These are phyloP conservation scores for Heliocidaris tuberculata DNA, from an alignment of 35 echinoderm and acorn worm genomes.

Conservation along the genomic window DNA sequence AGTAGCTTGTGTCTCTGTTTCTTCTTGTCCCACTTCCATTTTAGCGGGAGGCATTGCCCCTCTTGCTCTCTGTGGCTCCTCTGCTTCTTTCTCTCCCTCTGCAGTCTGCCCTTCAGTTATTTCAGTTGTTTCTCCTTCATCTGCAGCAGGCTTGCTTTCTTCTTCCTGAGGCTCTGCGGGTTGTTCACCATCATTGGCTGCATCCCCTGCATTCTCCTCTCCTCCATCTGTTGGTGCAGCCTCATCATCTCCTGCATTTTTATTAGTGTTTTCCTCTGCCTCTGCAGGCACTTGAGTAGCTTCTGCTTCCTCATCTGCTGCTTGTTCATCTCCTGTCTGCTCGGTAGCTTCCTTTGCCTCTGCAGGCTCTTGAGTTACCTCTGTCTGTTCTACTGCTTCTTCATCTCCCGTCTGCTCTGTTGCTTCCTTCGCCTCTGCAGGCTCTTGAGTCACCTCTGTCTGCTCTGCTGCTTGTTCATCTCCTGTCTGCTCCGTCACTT, in stretches of 20 bases:
- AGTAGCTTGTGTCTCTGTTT: background rate
- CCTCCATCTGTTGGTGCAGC: background rate
- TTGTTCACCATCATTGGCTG: background rate
- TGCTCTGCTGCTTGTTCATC: background rate
- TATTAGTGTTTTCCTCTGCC: background rate
- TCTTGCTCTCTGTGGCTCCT: background rate
- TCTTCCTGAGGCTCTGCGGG: background rate
- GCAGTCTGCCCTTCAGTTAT: background rate
- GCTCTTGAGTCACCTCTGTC: background rate
- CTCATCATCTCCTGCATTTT: background rate
- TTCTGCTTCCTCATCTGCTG: background rate
- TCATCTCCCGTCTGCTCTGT: too few species aligned
- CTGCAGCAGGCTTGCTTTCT: constrained; percentile 4
- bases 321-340: background rate
- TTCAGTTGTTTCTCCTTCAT: constrained; percentile 11
- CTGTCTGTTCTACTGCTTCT: too few species aligned
- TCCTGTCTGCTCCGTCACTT: background rate
- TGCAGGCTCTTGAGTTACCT: background rate
- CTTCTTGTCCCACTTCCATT: background rate
- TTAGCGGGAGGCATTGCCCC: background rate
- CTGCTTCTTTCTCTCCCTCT: constrained; percentile 3
- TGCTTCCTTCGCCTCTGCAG: too few species aligned
- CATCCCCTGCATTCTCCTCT: too few species aligned
- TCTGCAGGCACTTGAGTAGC: too few species aligned
- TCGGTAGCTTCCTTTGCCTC: background rate